Evolutionary conservation across 2,888 invertebrate species (phyloP), one percentile per base, ranked within the genome.

Genomic region (Watsonalla cultraria): DNA sequence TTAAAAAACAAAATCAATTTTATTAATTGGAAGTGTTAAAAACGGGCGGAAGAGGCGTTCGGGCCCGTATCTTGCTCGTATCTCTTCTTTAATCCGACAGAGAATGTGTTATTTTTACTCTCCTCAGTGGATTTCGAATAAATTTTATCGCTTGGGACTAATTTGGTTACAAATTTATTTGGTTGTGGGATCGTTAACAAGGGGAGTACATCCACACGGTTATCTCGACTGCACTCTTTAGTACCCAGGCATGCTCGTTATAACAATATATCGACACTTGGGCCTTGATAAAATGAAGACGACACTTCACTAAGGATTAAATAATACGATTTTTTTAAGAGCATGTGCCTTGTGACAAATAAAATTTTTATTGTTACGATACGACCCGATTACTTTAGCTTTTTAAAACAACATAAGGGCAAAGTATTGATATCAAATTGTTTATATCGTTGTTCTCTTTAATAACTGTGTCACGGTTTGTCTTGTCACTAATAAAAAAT

Each of bases 121-220:
- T 83, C 77, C 86, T 85, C 85, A 82, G 84, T 84, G 87, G 85
- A 87, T 89, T 84, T 88, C 87, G 86, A 89, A 90, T 90, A 90
- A 90, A 90, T 90, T 90, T 90, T 90, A 90, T 90, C 90, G 83
- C 80, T 80, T 64, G 86, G 83, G 89, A 89, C 90, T 90, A 90
- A 90, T 90, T 90, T 90, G 90, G 90, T 90, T 90, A 90, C 90
- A 90, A 90, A 90, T 90, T 90, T 90, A 90, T 90, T 90, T 90
- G 87, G 87, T 81, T 80, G 86, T 84, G 78, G 82, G 79, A 82
- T 87, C 90, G 90, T 90, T 90, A 90, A 90, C 89, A 90, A 87
- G 89, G 75, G 68, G 78, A 74, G 84, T 84, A 87, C 88, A 84
- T 83, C 84, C 82, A 84, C 82, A 77, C 79, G 85, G 87, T 82